phyloP scores from a whole-genome alignment of 2,888 invertebrate genomes.

The Drosophila anomalipes region DNA sequence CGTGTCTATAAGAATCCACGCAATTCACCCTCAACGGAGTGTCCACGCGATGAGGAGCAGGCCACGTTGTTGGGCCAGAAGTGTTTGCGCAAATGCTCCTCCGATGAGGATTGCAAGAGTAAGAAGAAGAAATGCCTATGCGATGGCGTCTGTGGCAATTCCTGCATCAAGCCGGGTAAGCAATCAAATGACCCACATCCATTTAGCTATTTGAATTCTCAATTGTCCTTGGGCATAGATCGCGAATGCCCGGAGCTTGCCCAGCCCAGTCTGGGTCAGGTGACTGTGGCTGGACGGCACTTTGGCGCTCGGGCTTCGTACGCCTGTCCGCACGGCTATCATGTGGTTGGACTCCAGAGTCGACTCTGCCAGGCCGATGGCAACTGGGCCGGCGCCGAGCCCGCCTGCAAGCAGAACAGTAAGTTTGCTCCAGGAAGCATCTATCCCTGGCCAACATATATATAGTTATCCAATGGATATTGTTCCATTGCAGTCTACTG shows the following conservation, averaged over 20 bases:
- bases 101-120: conserved; percentile 98
- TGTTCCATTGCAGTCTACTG: conserved; percentile 89
- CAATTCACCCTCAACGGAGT: conserved; percentile 93
- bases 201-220: neutral
- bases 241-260: conserved; percentile 94
- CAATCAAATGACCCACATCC: neutral
- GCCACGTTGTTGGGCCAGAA: conserved; percentile 93
- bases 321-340: conserved; percentile 94
- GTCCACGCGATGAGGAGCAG: conserved; percentile 94
- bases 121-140: conserved; percentile 98
- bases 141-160: conserved; percentile 98
- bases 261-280: conserved; percentile 91
- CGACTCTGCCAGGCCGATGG: conserved; percentile 97
- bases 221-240: conserved; percentile 85
- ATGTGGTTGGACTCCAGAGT: conserved; percentile 94
- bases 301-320: conserved; percentile 94
- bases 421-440: conserved; percentile 84
- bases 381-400: conserved; percentile 93
- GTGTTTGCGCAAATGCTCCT: conserved; percentile 96
- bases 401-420: conserved; percentile 94
- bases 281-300: conserved; percentile 90
- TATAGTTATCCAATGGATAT: neutral
- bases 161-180: conserved; percentile 98
- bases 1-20: conserved; percentile 94
- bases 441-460: no score